Evolutionary conservation across 2,888 invertebrate species (phyloP), one percentile per base, ranked within the genome.

Genomic region (Frankliniella fusca): DNA sequence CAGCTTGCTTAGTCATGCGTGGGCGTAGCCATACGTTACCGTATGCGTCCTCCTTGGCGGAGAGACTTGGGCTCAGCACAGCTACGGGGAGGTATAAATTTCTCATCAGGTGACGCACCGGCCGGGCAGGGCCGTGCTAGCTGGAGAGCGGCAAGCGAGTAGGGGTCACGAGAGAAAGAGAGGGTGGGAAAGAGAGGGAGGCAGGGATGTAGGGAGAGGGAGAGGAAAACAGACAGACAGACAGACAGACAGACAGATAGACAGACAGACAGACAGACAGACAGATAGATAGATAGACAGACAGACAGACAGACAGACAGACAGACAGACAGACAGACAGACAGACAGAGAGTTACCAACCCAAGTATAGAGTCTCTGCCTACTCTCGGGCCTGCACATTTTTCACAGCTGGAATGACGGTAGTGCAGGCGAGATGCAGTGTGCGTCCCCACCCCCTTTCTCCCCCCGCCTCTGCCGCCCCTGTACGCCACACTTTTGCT

Each of bases 151-250:
- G n/a, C 15, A 8, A 20, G 20, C 5, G 20, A 20, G 1, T 3
- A 38, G 20, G 80, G 82, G n/a, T 65, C 50, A n/a, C 49, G 61
- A 27, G 82, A 82, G 20, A 81, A 65, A 3, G 80, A 80, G 48
- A 80, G n/a, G n/a, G n/a, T n/a, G n/a, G n/a, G n/a, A n/a, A n/a
- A n/a, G n/a, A n/a, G n/a, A n/a, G n/a, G n/a, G n/a, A n/a, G n/a
- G n/a, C n/a, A n/a, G n/a, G n/a, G n/a, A n/a, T n/a, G n/a, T n/a
- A n/a, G n/a, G n/a, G n/a, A n/a, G n/a, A n/a, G n/a, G n/a, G n/a
- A n/a, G n/a, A n/a, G n/a, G n/a, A n/a, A n/a, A n/a, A n/a, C n/a
- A n/a, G n/a, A n/a, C n/a, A n/a, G 61, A 27, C 81, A 82, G 20
- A 81, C 70, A 3, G 80, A 80, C 23, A 80, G 61, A 27, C 81